phyloP scores from a whole-genome alignment of 2,888 invertebrate species.

The Pandemis corylana region DNA sequence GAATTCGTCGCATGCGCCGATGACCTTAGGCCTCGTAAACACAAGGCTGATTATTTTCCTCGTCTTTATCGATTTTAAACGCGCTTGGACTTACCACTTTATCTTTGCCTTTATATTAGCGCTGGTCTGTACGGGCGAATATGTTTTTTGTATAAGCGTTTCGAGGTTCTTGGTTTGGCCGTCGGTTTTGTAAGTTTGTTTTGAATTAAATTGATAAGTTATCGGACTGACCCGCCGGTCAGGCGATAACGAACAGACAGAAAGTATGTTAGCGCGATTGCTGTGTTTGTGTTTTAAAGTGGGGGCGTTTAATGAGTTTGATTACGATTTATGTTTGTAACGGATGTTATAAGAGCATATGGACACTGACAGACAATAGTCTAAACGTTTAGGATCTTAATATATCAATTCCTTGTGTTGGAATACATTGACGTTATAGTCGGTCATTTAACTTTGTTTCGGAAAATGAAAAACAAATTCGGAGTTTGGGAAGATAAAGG shows the following conservation, averaged over 20 bases:
- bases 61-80: constrained; percentile 51
- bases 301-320: neutral
- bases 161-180: neutral
- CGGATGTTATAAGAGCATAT: neutral
- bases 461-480: no score
- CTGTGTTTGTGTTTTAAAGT: neutral
- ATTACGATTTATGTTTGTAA: neutral
- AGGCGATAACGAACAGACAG: constrained; percentile 27
- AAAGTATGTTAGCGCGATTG: neutral
- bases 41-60: constrained; percentile 65
- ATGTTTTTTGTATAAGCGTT: neutral
- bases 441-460: no score
- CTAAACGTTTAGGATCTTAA: no score
- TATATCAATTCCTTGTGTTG: no score
- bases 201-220: constrained; percentile 61
- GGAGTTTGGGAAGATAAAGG: no score
- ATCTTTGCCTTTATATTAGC: neutral
- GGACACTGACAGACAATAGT: no score
- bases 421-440: no score
- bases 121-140: neutral
- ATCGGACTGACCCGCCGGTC: constrained; percentile 61
- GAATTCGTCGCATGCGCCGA: constrained; percentile 62
- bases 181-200: neutral
- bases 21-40: constrained; percentile 51
- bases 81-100: constrained; percentile 48